Evolutionary conservation across 1,140 invertebrate species (phyloP), one percentile per base, ranked within the genome.

Genomic region (Bombus confusus): DNA sequence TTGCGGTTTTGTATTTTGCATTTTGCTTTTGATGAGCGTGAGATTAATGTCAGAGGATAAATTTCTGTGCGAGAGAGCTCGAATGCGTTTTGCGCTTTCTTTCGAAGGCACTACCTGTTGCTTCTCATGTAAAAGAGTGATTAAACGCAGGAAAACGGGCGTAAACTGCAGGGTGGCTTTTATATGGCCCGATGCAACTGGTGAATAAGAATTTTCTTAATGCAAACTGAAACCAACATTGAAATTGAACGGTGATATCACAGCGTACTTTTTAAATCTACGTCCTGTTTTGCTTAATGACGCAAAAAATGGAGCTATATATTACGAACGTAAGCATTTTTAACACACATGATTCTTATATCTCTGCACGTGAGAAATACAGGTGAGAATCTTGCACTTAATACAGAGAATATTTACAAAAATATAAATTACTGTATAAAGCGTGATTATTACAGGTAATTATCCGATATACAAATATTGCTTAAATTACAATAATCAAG

Each of bases 101-200:
- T 85, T 73, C 76, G 83, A 80, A 72, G 68, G 52, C 66, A 73
- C 80, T 66, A 83, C 83, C 83, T 85, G 83, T 85, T 85, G 83
- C 83, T 85, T 34, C 52, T 52, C 68, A 79, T 57, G 76, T 52
- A 77, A 62, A 85, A 85, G 83, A 72, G 83, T 77, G 77, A 85
- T 85, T 85, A 85, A 85, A 80, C 83, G 76, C n/a, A 80, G 83
- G 76, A 72, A 85, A 85, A 80, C 34, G 83, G 52, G 39, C 6
- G 68, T 37, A 37, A 15, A 72, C 59, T 71, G 37, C 52, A 52
- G 52, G 57, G 52, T 80, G 66, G 9, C 68, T 71, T 59, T 80
- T 79, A 62, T 47, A 13, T 57, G 25, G 25, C 52, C 4, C 25
- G 37, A 39, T 47, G 62, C 37, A 74, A 39, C 73, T 59, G 31